Evolutionary conservation across 2,888 invertebrate species (phyloP).

Genomic region (Rhynchonema sp.): DNA sequence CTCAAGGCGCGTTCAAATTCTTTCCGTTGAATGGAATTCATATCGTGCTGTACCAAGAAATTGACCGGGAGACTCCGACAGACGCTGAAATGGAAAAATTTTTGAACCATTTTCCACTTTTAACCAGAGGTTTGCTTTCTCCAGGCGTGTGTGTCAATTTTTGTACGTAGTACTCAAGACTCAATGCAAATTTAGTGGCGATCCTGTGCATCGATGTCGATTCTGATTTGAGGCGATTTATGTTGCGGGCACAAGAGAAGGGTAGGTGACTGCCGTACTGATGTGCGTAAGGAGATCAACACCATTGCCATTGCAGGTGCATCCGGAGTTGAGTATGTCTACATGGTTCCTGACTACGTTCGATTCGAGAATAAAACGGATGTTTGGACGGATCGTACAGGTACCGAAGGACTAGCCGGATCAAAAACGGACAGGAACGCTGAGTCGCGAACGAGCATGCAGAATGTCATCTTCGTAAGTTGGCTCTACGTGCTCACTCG

Average conservation of each 20-base stretch:
- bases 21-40: constrained; percentile 1
- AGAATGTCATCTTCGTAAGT: constrained; percentile 4
- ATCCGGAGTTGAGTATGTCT: constrained; percentile 5
- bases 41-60: constrained; percentile 5
- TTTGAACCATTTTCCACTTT: constrained; percentile 1
- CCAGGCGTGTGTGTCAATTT: no score
- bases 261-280: background rate
- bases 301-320: background rate
- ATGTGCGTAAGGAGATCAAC: background rate
- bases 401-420: background rate
- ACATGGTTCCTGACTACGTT: constrained; percentile 6
- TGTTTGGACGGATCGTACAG: constrained; percentile 2
- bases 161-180: no score
- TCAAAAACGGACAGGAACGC: background rate
- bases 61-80: constrained; percentile 4
- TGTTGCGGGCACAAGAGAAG: constrained; percentile 4
- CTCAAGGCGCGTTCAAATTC: constrained; percentile 1
- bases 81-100: constrained; percentile 6
- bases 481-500: no score
- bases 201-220: constrained; percentile 5
- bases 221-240: constrained; percentile 4
- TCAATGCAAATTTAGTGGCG: no score
- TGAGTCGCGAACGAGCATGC: constrained; percentile 1
- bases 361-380: constrained; percentile 5
- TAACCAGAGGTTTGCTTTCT: constrained; percentile 4